Evolutionary conservation across 2,888 invertebrate genomes (phyloP).

Genomic region (Thumatha senex): DNA sequence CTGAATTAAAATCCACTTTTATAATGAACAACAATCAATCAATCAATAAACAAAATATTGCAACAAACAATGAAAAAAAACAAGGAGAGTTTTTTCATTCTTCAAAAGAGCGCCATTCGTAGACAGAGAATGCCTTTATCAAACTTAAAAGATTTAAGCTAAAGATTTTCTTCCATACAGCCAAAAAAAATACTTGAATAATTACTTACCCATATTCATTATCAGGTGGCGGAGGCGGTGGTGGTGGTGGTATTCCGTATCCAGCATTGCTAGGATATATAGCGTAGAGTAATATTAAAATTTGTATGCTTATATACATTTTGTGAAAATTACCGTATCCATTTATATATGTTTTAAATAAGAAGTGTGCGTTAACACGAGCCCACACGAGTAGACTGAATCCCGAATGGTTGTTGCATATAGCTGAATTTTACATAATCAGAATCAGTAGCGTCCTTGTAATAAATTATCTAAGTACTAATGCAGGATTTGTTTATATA

Average conservation of each 20-base stretch:
- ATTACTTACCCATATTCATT: constrained; percentile 49
- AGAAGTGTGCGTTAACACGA: constrained; percentile 51
- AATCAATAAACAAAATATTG: too few relatives aligned
- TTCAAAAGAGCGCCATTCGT: too few relatives aligned
- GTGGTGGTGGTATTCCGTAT: constrained; percentile 44
- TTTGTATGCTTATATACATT: constrained; percentile 53
- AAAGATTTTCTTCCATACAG: too few relatives aligned
- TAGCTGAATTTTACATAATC: constrained; percentile 51
- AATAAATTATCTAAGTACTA: constrained; percentile 44
- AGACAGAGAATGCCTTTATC: too few relatives aligned
- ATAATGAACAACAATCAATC: too few relatives aligned
- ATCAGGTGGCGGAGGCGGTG: constrained; percentile 26
- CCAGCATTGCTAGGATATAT: constrained; percentile 56
- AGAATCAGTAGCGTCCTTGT: constrained; percentile 44
- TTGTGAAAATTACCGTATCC: constrained; percentile 38
- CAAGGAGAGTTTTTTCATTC: too few relatives aligned
- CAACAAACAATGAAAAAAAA: too few relatives aligned
- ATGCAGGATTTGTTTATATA: constrained; percentile 38
- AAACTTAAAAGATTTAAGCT: too few relatives aligned
- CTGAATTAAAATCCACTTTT: too few relatives aligned
- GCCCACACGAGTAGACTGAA: constrained; percentile 60
- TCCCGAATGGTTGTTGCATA: constrained; percentile 39
- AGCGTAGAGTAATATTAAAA: constrained; percentile 53
- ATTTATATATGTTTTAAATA: constrained; percentile 33
- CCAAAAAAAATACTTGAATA: neutral